These are phyloP conservation scores for Xiphophorus couchianus DNA, from an alignment of 2,113 vertebrate genomes.

Conservation along the genomic window DNA sequence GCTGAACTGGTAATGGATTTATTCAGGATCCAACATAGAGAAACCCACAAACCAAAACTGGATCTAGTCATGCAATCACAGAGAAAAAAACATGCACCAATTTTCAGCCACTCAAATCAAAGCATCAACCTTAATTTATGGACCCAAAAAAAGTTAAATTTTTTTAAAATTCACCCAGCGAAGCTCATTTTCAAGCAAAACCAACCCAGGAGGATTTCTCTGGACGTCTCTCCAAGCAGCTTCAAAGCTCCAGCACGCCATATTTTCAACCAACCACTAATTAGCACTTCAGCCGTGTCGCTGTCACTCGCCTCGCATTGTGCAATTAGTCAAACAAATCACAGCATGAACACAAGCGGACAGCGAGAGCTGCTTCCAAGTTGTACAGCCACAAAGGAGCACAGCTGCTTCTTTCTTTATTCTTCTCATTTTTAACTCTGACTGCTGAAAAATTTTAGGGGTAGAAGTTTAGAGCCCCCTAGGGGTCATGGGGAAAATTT, in stretches of 20 bases:
- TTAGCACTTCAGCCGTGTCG: conserved; percentile 49
- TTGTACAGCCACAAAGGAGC: conserved; percentile 48
- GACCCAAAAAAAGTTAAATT: neutral
- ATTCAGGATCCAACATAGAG: conserved; percentile 23
- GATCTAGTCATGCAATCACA: conserved; percentile 69
- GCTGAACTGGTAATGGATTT: neutral
- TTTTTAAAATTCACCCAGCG: conserved; percentile 30
- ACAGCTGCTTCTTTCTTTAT: neutral
- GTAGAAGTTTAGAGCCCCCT: no score
- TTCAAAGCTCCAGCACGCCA: conserved; percentile 37
- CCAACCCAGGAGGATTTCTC: conserved; percentile 26
- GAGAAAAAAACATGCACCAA: conserved; percentile 48
- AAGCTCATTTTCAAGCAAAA: conserved; percentile 46
- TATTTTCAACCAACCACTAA: conserved; percentile 56
- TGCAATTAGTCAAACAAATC: conserved; percentile 67
- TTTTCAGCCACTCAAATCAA: neutral
- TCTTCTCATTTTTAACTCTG: neutral
- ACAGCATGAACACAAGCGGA: conserved; percentile 51
- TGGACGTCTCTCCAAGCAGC: conserved; percentile 32
- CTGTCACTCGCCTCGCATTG: conserved; percentile 40
- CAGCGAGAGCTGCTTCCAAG: conserved; percentile 68
- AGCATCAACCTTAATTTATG: neutral
- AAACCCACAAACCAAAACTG: conserved; percentile 24
- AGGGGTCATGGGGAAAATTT: no score
- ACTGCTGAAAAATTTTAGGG: neutral